A percentile compares a stretch with the other conserved stretches of the same genome.
Conservation (phyloP, 2,797 vertebrate genomes). For the Cuculus canorus region DNA sequence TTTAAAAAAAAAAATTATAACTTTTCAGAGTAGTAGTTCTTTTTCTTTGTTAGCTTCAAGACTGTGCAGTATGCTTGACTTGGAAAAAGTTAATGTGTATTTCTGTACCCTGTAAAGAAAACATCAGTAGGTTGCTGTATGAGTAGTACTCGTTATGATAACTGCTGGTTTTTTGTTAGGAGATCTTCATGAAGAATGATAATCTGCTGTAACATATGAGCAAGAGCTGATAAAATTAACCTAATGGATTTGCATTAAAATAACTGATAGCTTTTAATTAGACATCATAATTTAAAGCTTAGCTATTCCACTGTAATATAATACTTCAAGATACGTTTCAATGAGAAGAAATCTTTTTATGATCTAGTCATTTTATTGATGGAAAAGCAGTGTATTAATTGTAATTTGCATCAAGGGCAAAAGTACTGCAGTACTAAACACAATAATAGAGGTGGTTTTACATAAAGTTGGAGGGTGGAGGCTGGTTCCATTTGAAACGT, state of each 20-base stretch:
- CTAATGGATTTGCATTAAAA: not conserved
- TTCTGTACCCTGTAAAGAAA: not conserved
- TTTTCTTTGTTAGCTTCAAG: not conserved
- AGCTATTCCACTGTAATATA: not conserved
- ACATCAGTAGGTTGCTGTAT: not conserved
- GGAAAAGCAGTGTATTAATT: not conserved
- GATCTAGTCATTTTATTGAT: not conserved
- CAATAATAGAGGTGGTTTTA: not conserved
- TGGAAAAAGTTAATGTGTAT: not conserved
- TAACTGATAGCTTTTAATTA: not conserved
- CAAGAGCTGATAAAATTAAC: not conserved
- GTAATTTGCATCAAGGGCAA: not conserved
- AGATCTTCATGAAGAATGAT: not conserved
- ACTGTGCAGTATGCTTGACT: not conserved
- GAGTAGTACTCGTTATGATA: not conserved
- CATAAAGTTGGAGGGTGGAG: not conserved
- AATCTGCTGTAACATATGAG: not conserved
- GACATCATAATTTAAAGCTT: not conserved
- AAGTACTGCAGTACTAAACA: not conserved
- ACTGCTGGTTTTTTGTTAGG: not conserved
- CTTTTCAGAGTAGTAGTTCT: not conserved
- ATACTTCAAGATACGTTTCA: not conserved
- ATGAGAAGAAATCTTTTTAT: not conserved
- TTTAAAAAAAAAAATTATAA: not conserved
- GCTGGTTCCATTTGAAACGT: not conserved